phyloP scores from a whole-genome alignment of 1,140 invertebrate genomes.

The Oryzaephilus surinamensis region DNA sequence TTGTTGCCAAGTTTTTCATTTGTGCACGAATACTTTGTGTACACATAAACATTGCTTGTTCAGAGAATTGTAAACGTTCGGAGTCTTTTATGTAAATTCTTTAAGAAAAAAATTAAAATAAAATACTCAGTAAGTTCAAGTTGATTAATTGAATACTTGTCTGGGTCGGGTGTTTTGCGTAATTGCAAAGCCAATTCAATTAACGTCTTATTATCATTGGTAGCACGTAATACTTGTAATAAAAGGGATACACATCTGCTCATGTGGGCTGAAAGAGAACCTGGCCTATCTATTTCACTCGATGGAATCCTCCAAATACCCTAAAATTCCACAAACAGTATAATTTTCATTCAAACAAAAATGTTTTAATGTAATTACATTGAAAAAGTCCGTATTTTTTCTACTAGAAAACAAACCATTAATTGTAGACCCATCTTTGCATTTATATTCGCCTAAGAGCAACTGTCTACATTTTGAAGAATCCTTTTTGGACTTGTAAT shows the following conservation, averaged over 20 bases:
- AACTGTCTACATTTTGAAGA: constrained; percentile 58
- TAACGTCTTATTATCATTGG: constrained; percentile 70
- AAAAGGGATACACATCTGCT: constrained; percentile 70
- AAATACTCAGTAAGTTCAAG: constrained; percentile 8
- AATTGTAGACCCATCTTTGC: constrained; percentile 50
- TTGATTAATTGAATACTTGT: constrained; percentile 48
- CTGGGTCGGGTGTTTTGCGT: constrained; percentile 65
- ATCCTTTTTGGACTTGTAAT: constrained; percentile 57
- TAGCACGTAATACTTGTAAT: constrained; percentile 67
- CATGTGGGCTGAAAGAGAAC: constrained; percentile 86
- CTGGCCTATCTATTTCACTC: constrained; percentile 81
- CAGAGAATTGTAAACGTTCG: constrained; percentile 64
- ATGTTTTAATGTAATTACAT: constrained; percentile 49
- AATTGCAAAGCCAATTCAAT: constrained; percentile 70
- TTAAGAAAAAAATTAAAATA: constrained; percentile 20
- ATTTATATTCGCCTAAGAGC: constrained; percentile 55
- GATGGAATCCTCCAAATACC: constrained; percentile 86
- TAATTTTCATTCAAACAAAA: background rate
- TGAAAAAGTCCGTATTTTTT: constrained; percentile 81
- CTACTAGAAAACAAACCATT: constrained; percentile 76
- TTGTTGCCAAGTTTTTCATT: constrained; percentile 26
- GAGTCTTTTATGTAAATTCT: constrained; percentile 71
- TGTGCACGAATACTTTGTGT: constrained; percentile 47
- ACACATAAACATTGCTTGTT: constrained; percentile 61
- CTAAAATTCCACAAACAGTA: constrained; percentile 33